Evolutionary conservation across 2,888 invertebrate genomes (phyloP), one percentile per base, ranked within the genome.

Genomic region (Morpho helenor): DNA sequence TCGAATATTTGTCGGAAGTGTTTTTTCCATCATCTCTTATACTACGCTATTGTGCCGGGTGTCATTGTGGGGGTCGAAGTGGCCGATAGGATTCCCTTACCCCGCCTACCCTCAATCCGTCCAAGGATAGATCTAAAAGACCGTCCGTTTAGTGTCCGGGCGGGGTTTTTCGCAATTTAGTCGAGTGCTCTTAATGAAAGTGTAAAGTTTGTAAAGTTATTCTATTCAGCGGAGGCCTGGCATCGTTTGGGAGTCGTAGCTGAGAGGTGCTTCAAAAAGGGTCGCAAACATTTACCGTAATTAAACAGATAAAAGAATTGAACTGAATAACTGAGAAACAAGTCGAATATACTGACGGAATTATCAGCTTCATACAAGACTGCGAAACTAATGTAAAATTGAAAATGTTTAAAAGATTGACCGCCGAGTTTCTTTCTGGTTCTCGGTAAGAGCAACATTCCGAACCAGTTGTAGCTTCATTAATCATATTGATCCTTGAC

Each of bases 21-120:
- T 43, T 43, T 51, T 16, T 0, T 1, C 42, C 51, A n/a, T 16
- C 9, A 9, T 51, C 22, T n/a, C 23, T 31, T 43, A 23, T 51
- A 43, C 51, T 7, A 42, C 16, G 2, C 2, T 16, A 1, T 16
- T 16, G 16, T 43, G 41, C 41, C 41, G 42, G 49, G 50, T 43
- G 50, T 51, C 50, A 22, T 23, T 51, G 16, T 8, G 8, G 40
- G 50, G 50, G 41, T 41, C n/a, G 42, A 31, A n/a, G 23, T n/a
- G 43, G 51, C 23, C 51, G 51, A 51, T 51, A 42, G 51, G 51
- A 43, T 51, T 51, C 43, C 31, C 43, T 43, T 51, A 42, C 43
- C 23, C 23, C n/a, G 7, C 42, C 22, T 23, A 23, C 23, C 31
- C 22, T 23, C n/a, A 16, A 51, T 43, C 41, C 43, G 51, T 8